Conservation (phyloP, 2,888 invertebrate species). For the Ferrisia virgata region DNA sequence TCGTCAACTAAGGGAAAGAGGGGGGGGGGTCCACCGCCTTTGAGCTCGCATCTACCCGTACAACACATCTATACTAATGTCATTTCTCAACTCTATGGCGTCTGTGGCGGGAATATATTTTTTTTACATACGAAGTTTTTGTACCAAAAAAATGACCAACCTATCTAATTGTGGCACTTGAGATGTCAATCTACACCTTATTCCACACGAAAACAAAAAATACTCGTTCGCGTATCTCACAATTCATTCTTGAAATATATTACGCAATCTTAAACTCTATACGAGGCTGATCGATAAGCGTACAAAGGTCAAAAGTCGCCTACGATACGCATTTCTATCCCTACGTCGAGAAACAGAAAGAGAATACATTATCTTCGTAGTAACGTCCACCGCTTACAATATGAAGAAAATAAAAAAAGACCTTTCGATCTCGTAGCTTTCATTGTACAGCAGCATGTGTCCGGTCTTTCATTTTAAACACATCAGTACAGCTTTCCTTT, state of each 20-base stretch:
- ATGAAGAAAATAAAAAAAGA: background rate
- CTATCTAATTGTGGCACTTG: too few relatives aligned
- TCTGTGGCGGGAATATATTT: too few relatives aligned
- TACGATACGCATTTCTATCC: background rate
- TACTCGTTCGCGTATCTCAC: background rate
- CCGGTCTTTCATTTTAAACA: background rate
- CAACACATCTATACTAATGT: too few relatives aligned
- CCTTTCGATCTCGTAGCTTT: background rate
- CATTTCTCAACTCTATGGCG: too few relatives aligned
- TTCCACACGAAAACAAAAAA: too few relatives aligned
- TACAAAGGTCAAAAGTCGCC: background rate
- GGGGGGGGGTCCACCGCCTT: too few relatives aligned
- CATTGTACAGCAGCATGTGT: background rate
- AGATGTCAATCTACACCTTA: too few relatives aligned
- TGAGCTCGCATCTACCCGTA: too few relatives aligned
- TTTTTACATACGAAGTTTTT: too few relatives aligned
- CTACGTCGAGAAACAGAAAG: background rate
- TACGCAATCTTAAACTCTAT: background rate
- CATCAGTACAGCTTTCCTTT: background rate
- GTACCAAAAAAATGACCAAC: too few relatives aligned
- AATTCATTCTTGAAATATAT: background rate
- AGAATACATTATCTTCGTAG: background rate
- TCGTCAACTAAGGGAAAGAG: too few relatives aligned
- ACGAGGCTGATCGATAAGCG: background rate
- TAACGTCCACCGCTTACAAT: background rate